Evolutionary conservation across 2,888 invertebrate genomes (phyloP), one percentile per base, ranked within the genome.

Genomic region (Tinea semifulvella): DNA sequence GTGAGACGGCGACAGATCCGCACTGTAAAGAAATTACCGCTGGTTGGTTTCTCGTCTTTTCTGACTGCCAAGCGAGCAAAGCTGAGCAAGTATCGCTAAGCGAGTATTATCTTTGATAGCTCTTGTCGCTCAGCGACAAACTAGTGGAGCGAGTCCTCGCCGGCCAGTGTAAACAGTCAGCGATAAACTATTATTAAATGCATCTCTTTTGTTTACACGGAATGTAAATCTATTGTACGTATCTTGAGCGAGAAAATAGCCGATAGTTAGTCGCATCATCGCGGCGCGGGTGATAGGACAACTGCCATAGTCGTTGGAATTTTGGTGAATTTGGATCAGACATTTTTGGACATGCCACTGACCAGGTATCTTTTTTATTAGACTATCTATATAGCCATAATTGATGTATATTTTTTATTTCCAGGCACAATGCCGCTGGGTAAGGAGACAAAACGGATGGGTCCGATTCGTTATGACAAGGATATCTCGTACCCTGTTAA

Each of bases 401-500:
- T n/a, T n/a, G n/a, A n/a, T n/a, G n/a, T n/a, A n/a, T 31, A 6
- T 31, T 31, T 31, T 13, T 27, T 27, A 27, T 13, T 13, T 31
- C 7, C 76, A 73, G 86, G 86, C 39, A 85, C 85, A 1, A 53
- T 83, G 1, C 79, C 80, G 26, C 71, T 85, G 0, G 76, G 81
- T 43, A 56, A 57, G 1, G 71, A 73, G 50, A 84, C 85, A 0
- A 57, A 61, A 49, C 69, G 73, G 18, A 86, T 90, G 87, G 83
- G 79, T 14, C 77, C 88, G 0, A 76, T 89, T 2, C 70, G 76
- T 39, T 79, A 84, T 46, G 86, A 88, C 65, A 85, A 87, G 52
- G 82, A 85, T 0, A 66, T 73, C 1, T 52, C 63, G 1, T 72
- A 94, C 50, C 94, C 94, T 0, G 62, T 62, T 10, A 60, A 81